Evolutionary conservation across 2,888 invertebrate genomes (phyloP), one percentile per base, ranked within the genome.

Genomic region (Hartigia nigra): DNA sequence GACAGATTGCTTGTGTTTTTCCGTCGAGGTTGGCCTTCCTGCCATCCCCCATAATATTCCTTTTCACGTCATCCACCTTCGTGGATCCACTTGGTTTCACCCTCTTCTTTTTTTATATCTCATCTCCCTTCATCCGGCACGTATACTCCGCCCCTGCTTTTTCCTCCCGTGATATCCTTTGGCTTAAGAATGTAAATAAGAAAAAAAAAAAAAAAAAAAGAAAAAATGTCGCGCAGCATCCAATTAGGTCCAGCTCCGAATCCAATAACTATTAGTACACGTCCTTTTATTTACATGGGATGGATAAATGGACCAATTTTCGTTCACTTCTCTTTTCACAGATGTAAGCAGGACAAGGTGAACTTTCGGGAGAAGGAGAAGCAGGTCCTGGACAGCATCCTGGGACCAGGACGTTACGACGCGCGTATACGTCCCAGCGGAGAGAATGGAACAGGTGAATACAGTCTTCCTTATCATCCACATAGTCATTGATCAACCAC

Each of bases 351-450:
- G 92, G 94, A 93, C 90, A 96, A 96, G 93, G 95, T 96, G 92
- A 98, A 98, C 94, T 97, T 97, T 94, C 95, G 98, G 88, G 97
- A 97, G 93, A 97, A 96, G 93, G 98, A 98, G 93, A 98, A 98
- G 92, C 96, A 97, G 93, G 97, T 98, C 89, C 93, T 98, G 92
- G 98, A 98, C 93, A 96, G 96, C 93, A 98, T 98, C 92, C 94
- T 98, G 90, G 97, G 97, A 84, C 96, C 96, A 82, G 96, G 96
- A 85, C 94, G 96, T 86, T 98, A 98, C 94, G 98, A 98, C 93
- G 97, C 97, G 84, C 94, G 98, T 90, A 98, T 98, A 91, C 94
- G 98, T 91, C 98, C 98, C 78, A 97, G 97, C 78, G 98, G 98
- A 87, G 95, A 97, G 92, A 98, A 98, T 92, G 97, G 97, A 92